Base-by-base conservation (phyloP, 2,888 invertebrate species). In the Dysmachus trigonus region DNA sequence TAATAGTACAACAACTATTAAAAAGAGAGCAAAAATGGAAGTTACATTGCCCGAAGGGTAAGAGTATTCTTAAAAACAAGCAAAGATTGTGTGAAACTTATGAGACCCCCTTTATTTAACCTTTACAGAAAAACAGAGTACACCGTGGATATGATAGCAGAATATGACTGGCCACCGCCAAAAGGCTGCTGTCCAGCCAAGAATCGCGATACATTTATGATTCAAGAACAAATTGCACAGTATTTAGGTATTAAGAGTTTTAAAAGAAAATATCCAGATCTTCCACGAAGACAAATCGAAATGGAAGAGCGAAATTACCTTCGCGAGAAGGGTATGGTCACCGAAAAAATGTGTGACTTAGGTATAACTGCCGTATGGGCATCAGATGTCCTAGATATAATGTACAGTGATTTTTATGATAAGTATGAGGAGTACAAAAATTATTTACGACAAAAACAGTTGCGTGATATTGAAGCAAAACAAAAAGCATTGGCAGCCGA, bases 211-310 rank as follows among this genome's bases (percentile, higher is more conserved):
- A 96, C 96, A 81, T 98, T 95, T 92, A 97, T 98, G 96, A 95
- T 99, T 86, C 98, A 99, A 92, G 99, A 99, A 91, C 99, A 94
- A 96, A 96, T 99, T 87, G 97, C 98, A 0, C 97, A 98, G 91
- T 98, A 97, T 92, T 94, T 99, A 87, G 97, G 97, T 53, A 97
- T 99, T 41, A 98, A 98, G 91, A 98, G 98, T 86, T 99, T 99
- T 92, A 99, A 99, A 92, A 94, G 99, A 88, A 98, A 98, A 90
- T 98, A 98, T 92, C 96, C 97, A n/a, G 97, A 97, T 91, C 92
- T 97, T 84, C 95, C 95, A 88, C 94, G 98, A 86, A 94, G 98
- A 85, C 93, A 96, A 88, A 95, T 98, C 33, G 97, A 98, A 88
- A 97, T 97, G 93, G 97, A 97, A 88, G 99, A 99, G 91, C 94